phyloP scores from a whole-genome alignment of 2,797 vertebrate genomes.

The Sylvia borin region DNA sequence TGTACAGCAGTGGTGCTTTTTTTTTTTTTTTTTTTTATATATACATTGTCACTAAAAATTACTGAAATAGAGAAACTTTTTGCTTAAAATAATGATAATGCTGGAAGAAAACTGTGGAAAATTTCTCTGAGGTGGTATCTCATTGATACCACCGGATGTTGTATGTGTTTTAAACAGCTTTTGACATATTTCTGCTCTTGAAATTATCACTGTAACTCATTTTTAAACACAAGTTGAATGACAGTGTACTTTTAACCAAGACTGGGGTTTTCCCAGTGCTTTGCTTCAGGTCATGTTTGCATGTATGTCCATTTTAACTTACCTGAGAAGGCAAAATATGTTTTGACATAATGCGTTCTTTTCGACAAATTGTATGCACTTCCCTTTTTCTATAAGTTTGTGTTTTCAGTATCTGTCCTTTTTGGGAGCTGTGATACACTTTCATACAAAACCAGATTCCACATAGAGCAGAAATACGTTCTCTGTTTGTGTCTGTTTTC shows the following conservation, averaged over 20 bases:
- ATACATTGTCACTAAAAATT: not conserved
- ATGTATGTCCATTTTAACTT: not conserved
- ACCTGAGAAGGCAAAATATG: not conserved
- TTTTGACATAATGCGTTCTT: not conserved
- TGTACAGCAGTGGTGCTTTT: not conserved
- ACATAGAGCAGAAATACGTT: not conserved
- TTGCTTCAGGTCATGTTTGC: not conserved
- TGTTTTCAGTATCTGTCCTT: not conserved
- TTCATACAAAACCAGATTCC: not conserved
- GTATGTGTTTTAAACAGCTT: not conserved
- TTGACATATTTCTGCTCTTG: not conserved
- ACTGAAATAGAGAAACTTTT: not conserved
- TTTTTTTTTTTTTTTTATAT: not conserved
- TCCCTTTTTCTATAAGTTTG: not conserved
- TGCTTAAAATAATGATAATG: not conserved
- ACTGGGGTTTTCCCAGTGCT: not conserved
- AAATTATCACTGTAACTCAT: not conserved
- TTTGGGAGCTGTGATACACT: not conserved
- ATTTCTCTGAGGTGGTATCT: not conserved
- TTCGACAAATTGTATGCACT: not conserved
- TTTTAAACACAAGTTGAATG: not conserved
- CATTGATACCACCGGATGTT: fast-evolving
- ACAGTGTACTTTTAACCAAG: not conserved
- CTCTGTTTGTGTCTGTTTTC: not conserved
- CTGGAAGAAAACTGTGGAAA: not conserved